phyloP scores from a whole-genome alignment of 2,113 vertebrate species.

The Cinclus cinclus region DNA sequence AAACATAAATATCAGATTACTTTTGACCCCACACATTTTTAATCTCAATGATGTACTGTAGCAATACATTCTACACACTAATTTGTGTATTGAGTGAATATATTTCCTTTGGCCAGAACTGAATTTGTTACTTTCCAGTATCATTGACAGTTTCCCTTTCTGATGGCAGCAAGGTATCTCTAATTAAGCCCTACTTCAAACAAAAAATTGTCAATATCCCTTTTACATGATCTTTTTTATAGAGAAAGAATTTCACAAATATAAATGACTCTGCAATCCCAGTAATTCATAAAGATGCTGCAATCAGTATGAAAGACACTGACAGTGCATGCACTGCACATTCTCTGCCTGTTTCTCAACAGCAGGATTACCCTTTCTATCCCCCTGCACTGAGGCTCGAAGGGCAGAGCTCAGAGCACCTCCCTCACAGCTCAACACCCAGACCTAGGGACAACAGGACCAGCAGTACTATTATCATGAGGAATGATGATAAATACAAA shows the following conservation, averaged over 20 bases:
- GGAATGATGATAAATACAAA: neutral
- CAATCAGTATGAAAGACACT: neutral
- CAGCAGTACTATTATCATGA: rapidly evolving
- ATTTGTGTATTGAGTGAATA: neutral
- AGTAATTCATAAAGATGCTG: neutral
- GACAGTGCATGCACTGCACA: neutral
- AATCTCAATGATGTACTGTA: neutral
- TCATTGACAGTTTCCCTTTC: neutral
- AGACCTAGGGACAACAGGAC: neutral
- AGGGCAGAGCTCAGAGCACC: neutral
- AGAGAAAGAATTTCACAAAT: neutral
- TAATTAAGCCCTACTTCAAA: neutral
- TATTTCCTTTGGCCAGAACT: neutral
- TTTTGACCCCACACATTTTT: neutral
- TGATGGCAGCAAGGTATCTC: neutral
- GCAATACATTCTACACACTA: neutral
- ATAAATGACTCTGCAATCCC: neutral
- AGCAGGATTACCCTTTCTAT: neutral
- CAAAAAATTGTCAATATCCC: neutral
- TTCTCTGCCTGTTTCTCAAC: neutral
- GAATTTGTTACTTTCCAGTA: neutral
- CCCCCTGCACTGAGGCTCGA: neutral
- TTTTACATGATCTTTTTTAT: neutral
- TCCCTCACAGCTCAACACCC: neutral
- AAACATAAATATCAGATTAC: neutral